phyloP scores from a whole-genome alignment of 2,888 invertebrate species.

The Euphydryas editha region DNA sequence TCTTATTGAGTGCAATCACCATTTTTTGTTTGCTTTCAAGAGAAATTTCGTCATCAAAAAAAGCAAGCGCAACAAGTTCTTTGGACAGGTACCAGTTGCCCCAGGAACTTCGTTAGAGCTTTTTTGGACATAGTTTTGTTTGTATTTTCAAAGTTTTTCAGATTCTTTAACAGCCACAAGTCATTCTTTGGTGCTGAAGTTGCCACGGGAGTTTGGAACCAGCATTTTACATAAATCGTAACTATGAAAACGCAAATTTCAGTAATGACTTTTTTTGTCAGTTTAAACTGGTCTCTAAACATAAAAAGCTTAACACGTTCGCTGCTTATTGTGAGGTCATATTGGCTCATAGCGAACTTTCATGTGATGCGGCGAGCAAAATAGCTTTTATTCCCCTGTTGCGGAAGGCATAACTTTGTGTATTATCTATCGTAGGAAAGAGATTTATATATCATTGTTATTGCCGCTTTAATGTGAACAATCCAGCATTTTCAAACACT shows the following conservation, averaged over 20 bases:
- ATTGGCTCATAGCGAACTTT: too few relatives aligned
- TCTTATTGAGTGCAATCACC: not conserved
- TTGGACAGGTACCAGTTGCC: not conserved
- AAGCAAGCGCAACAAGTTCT: not conserved
- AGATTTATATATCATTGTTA: too few relatives aligned
- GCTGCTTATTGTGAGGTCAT: too few relatives aligned
- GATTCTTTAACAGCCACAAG: not conserved
- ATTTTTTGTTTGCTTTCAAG: not conserved
- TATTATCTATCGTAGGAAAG: too few relatives aligned
- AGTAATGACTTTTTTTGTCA: not conserved
- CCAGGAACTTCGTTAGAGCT: not conserved
- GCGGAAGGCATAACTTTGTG: too few relatives aligned
- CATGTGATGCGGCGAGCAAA: too few relatives aligned
- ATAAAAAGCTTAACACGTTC: not conserved
- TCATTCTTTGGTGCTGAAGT: not conserved
- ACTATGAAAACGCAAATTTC: not conserved
- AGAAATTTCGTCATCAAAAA: not conserved
- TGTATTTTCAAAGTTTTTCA: not conserved
- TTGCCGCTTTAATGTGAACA: too few relatives aligned
- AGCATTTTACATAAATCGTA: not conserved
- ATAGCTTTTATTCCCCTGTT: too few relatives aligned
- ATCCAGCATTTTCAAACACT: too few relatives aligned
- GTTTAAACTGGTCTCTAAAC: not conserved
- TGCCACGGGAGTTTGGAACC: not conserved
- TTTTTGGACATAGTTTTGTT: not conserved